Evolutionary conservation across 2,113 vertebrate species (phyloP), one percentile per base, ranked within the genome.

Genomic region (Chaetops frenatus): DNA sequence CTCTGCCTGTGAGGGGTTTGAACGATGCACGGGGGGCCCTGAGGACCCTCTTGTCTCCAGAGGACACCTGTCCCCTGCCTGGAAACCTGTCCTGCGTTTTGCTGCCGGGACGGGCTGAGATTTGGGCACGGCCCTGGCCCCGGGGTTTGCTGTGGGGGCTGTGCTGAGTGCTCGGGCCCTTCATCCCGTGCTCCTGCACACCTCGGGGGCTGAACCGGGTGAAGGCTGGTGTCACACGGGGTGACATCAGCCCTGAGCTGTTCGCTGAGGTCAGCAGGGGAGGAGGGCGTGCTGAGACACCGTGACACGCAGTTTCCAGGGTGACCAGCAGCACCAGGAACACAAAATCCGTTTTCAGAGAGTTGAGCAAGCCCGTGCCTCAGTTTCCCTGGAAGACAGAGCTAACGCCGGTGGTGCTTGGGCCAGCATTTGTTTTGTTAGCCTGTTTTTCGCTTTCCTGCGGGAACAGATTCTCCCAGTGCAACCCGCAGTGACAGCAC

Each of bases 121-220:
- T 76, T 42, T 53, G 40, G 72, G 62, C 45, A 12, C 11, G 9
- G 9, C 51, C 27, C 36, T 27, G 19, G 3, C 18, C 6, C 9
- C 2, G 10, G 25, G 33, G 7, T 5, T 47, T 1, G 12, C 48
- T 38, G 6, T 0, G 10, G 2, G 8, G 20, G 51, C 15, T 29
- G 33, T 20, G 48, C 84, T 31, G 58, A 28, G 53, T 1, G 10
- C 47, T 40, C 3, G 1, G 44, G 24, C 24, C 33, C 36, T 15
- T 25, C 53, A 13, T 8, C 7, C 40, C 0, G 0, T 8, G 73
- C 51, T 14, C 38, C 79, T 53, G 62, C 74, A 24, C 47, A 3
- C 9, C 65, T 10, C 3, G 58, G 23, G 17, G 27, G 44, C 53
- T 36, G 31, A 27, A 48, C 64, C 22, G 51, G 35, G 45, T 15